Base-by-base conservation (phyloP, 2,113 vertebrate genomes). In the Circaetus cinerascens region DNA sequence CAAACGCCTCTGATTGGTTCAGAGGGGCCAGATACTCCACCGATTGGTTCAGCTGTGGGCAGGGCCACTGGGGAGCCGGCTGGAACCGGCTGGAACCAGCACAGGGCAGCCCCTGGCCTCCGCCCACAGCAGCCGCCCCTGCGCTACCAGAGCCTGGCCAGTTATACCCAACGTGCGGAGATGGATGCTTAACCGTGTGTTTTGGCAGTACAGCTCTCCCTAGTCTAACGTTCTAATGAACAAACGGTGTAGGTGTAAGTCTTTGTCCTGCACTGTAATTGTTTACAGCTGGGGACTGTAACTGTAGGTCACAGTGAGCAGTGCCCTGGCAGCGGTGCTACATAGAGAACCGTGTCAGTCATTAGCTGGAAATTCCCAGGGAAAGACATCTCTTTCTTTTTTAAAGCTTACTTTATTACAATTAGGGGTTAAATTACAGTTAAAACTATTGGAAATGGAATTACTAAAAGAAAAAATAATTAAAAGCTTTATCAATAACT, bases 111-210 rank as follows among this genome's bases (percentile, higher is more conserved):
- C 15, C 20, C 21, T 1, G 17, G 64, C n/a, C 13, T 4, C 8
- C 11, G 17, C 43, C 41, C 29, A 4, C 73, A 38, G 30, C 11
- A 0, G 13, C 72, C 30, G 4, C 5, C 13, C 8, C 34, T 3
- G 25, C 4, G 1, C 27, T 21, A 1, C 17, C 32, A 4, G 30
- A 53, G 40, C 32, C 50, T 4, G 32, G 36, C 32, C 77, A 30
- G n/a, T 5, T 8, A 27, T 0, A 36, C 9, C 26, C 26, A 2
- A 1, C 2, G 1, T 2, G 1, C 3, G 32, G 36, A 26, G 43
- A 13, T 1, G 18, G 30, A 0, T 2, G 17, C 34, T 10, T 19
- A 25, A 10, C 27, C 38, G 0, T 40, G n/a, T 13, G n/a, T 30
- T 62, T 3, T 36, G 73, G 60, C 55, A 34, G 75, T 9, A 14